Evolutionary conservation across 1,140 invertebrate genomes (phyloP), one percentile per base, ranked within the genome.

Genomic region (Drosophila willistoni): DNA sequence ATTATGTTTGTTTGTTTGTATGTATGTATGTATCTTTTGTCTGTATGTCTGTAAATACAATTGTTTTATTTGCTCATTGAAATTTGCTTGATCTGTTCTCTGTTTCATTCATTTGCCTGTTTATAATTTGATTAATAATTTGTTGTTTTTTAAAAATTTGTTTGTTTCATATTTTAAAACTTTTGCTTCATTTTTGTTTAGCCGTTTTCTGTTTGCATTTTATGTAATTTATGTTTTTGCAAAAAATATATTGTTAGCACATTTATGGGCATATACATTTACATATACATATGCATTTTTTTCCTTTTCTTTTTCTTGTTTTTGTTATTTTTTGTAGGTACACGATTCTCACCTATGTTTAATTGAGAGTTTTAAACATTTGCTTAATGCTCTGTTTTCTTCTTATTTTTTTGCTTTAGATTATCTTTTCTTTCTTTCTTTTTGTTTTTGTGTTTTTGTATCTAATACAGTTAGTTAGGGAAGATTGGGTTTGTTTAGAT

Each of bases 341-440:
- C 84, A 81, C 84, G 84, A 89, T 85, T 89, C 85, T 89, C 84
- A 89, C 84, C 81, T 80, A 81, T 81, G 67, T 86, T 89, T 68
- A 68, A 68, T 79, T 76, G 64, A 69, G 78, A 68, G 55, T 82
- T 19, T 71, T 79, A 73, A 79, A 83, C 79, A 77, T 78, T 63
- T 86, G 65, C 61, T 63, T 64, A 55, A 39, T 60, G 34, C 36
- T 68, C n/a, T 55, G 61, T 19, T 51, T 51, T 51, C 12, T 51
- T 47, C 57, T 59, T 55, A 10, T 41, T 56, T 13, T 42, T 47
- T 34, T 25, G 36, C 64, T 71, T 71, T 68, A 73, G 71, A 47
- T 80, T 61, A 75, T 62, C 34, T 44, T 7, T 67, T 60, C 19
- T 22, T 2, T n/a, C n/a, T n/a, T 22, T 22, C 19, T 22, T 22